Percentiles rank a stretch among this genome's conserved stretches.
Evolutionary conservation across 2,888 invertebrate species (phyloP).

Genomic region (Acanthacorydalis orientalis): DNA sequence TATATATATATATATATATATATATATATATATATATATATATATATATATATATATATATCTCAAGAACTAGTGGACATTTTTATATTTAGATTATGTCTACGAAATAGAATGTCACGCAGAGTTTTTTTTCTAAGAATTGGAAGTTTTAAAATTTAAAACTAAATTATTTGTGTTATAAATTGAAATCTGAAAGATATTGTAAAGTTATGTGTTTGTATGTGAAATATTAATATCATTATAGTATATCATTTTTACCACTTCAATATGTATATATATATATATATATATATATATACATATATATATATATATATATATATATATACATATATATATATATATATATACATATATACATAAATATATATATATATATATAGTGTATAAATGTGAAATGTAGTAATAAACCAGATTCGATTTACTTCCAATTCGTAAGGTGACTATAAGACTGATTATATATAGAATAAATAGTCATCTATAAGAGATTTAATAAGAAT

Average conservation of each 20-base stretch:
- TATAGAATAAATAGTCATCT: not conserved
- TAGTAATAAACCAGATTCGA: no score
- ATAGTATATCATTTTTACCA: no score
- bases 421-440: no score
- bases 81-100: not conserved
- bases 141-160: no score
- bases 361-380: not conserved
- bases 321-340: not conserved
- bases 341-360: conserved; percentile 1
- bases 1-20: conserved; percentile 1
- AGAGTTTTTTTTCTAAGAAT: not conserved
- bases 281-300: conserved; percentile 1
- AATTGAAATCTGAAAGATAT: no score
- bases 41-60: no score
- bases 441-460: not conserved
- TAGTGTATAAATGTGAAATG: not conserved
- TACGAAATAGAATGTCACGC: conserved; percentile 2
- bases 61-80: not conserved
- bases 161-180: no score
- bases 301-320: not conserved
- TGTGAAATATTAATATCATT: no score
- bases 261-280: not conserved
- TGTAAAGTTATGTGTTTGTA: no score
- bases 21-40: not conserved
- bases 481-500: not conserved